A percentile compares a stretch with the other conserved stretches of the same genome.
Conservation (phyloP, 53 echinoderm and acorn worm species). For the Patiria pectinifera region DNA sequence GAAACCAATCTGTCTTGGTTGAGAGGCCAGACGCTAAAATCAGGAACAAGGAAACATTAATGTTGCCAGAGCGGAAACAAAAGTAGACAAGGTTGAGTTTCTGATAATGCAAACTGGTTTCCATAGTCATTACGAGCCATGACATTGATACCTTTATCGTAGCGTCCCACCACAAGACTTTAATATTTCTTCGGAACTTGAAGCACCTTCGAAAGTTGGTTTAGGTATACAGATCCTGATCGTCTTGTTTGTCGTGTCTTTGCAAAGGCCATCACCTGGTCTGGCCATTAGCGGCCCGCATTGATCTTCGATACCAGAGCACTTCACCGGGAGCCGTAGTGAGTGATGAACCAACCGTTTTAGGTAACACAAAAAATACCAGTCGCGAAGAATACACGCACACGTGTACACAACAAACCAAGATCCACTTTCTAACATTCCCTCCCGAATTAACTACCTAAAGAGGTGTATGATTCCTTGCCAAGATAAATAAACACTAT, state of each 20-base stretch:
- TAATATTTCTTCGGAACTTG: constrained; percentile 28
- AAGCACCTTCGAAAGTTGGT: constrained; percentile 18
- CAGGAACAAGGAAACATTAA: constrained; percentile 62
- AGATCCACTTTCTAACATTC: not conserved
- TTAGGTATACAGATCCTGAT: not conserved
- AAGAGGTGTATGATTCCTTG: constrained; percentile 16
- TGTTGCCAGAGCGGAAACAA: constrained; percentile 54
- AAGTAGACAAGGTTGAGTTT: constrained; percentile 56
- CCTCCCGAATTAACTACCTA: not conserved
- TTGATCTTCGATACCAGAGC: constrained; percentile 26
- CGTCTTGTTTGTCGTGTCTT: constrained; percentile 6
- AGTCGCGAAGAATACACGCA: not conserved
- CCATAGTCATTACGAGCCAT: not conserved
- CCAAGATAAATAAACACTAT: constrained; percentile 26
- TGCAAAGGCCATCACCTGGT: constrained; percentile 44
- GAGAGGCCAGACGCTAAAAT: constrained; percentile 40
- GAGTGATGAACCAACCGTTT: constrained; percentile 18
- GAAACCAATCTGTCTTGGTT: not conserved
- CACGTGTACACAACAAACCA: not conserved
- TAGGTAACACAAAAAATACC: not conserved
- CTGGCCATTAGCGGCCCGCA: constrained; percentile 42
- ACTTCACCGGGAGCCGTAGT: constrained; percentile 20
- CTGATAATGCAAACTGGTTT: constrained; percentile 8
- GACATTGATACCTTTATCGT: constrained; percentile 1
- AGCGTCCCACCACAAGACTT: constrained; percentile 1